Conservation (phyloP, 1,140 invertebrate genomes). For the Eueides isabella region DNA sequence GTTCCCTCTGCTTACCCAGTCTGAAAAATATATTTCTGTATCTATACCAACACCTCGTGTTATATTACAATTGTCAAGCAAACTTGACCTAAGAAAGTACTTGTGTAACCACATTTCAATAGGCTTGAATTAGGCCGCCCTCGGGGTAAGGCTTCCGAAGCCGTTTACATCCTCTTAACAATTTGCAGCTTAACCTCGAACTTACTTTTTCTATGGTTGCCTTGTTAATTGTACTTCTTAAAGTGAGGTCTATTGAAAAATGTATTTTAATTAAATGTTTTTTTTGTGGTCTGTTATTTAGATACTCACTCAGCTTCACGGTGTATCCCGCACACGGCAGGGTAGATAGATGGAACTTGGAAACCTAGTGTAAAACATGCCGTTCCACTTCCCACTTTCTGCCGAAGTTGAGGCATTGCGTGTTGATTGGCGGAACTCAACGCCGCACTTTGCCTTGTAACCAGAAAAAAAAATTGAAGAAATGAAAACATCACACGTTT, state of each 20-base stretch:
- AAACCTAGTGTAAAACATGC: no score
- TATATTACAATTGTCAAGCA: not conserved
- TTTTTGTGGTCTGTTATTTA: not conserved
- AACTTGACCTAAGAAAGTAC: conserved; percentile 16
- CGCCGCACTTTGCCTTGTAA: no score
- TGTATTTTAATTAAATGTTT: not conserved
- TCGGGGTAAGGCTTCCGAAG: conserved; percentile 34
- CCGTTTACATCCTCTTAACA: conserved; percentile 35
- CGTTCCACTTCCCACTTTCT: no score
- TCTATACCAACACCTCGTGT: not conserved
- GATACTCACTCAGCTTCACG: no score
- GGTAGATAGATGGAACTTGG: no score
- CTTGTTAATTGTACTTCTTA: conserved; percentile 11
- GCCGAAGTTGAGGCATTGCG: no score
- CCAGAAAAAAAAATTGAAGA: no score
- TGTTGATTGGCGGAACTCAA: no score
- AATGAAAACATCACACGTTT: no score
- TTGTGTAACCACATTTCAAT: conserved; percentile 24
- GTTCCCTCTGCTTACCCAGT: not conserved
- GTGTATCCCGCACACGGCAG: no score
- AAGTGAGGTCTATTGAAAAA: not conserved
- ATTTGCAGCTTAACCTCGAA: conserved; percentile 27
- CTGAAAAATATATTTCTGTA: not conserved
- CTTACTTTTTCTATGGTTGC: conserved; percentile 25
- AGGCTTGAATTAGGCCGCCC: conserved; percentile 30